Evolutionary conservation across 2,797 vertebrate species (phyloP).

Genomic region (Orientallactaga sibirica): DNA sequence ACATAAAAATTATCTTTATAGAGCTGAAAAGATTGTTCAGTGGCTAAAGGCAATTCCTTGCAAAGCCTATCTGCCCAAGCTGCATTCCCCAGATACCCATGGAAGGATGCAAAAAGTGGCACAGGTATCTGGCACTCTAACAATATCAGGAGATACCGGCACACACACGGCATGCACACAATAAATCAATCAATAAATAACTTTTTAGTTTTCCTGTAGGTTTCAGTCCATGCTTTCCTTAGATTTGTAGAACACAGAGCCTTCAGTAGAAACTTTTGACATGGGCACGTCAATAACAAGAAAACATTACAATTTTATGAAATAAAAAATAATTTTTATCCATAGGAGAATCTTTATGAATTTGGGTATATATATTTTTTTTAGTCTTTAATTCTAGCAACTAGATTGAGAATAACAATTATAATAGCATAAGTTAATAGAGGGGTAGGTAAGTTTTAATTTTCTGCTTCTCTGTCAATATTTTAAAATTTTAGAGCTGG

Average conservation of each 20-base stretch:
- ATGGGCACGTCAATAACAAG: background rate
- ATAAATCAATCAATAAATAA: too few relatives aligned
- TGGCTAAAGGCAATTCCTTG: too few relatives aligned
- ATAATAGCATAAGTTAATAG: background rate
- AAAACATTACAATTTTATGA: background rate
- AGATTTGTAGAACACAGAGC: background rate
- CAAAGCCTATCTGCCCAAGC: too few relatives aligned
- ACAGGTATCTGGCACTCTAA: too few relatives aligned
- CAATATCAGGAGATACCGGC: too few relatives aligned
- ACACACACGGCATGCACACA: too few relatives aligned
- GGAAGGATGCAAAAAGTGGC: too few relatives aligned
- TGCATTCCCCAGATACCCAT: too few relatives aligned
- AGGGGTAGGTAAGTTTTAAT: background rate
- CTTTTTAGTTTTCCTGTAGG: background rate
- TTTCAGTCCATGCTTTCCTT: background rate
- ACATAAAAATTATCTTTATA: slow-evolving; percentile 11
- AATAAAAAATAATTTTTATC: background rate
- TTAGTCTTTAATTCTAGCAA: slow-evolving; percentile 6
- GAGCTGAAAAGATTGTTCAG: background rate
- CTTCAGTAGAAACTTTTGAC: background rate
- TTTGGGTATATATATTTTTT: background rate
- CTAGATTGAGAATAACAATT: background rate
- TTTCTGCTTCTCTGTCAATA: background rate
- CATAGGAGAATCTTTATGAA: background rate
- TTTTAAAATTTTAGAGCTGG: background rate